Evolutionary conservation across 92 coral and sea anemone species (phyloP).

Genomic region (Porites lobata): DNA sequence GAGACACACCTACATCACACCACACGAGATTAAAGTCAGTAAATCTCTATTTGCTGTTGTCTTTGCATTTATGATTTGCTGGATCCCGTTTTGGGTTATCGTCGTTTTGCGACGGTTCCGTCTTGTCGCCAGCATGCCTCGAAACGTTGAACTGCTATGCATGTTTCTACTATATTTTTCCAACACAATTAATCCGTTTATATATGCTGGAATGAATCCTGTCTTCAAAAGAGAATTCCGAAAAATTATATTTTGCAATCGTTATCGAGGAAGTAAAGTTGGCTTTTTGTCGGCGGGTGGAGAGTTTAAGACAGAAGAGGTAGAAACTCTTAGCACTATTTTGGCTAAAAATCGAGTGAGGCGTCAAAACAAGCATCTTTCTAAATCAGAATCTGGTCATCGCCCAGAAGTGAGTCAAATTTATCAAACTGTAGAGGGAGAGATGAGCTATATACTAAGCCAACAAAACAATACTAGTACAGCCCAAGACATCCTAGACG

Average conservation of each 20-base stretch:
- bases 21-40: constrained; percentile 61
- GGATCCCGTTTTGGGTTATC: constrained; percentile 70
- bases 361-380: constrained; percentile 7
- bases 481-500: background rate
- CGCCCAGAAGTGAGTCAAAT: background rate
- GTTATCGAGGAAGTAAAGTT: background rate
- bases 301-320: constrained; percentile 5
- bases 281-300: background rate
- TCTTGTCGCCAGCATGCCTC: constrained; percentile 34
- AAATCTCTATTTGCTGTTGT: constrained; percentile 71
- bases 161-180: constrained; percentile 53
- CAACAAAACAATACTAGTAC: background rate
- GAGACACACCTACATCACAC: background rate
- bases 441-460: background rate
- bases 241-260: constrained; percentile 17
- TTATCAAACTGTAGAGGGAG: background rate
- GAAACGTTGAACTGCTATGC: constrained; percentile 38
- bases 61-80: constrained; percentile 60
- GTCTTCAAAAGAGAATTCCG: constrained; percentile 50
- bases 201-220: constrained; percentile 60
- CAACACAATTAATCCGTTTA: constrained; percentile 57
- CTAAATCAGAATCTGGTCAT: background rate
- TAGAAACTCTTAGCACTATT: background rate
- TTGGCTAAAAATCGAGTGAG: background rate
- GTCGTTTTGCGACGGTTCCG: constrained; percentile 53